Base-by-base conservation (phyloP, 2,888 invertebrate species). In the Hydropsyche betteni region DNA sequence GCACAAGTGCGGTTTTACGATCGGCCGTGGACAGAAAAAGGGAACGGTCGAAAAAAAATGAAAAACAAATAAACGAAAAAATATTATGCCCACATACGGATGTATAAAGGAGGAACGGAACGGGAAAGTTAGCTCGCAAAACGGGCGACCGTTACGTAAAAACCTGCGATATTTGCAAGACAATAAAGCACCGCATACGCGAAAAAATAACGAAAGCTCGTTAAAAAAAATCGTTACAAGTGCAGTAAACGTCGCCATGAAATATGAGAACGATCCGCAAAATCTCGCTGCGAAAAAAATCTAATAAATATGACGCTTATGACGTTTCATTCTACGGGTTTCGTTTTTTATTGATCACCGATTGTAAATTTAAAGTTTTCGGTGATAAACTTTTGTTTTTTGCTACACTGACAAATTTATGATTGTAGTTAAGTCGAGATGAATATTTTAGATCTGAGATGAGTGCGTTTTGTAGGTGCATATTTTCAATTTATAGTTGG, bases 151-250 rank as follows among this genome's bases (percentile, higher is more conserved):
- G 64, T 64, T 64, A 64, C 36, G 34, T 64, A 64, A 64, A 55
- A 64, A 64, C 36, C 64, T 36, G 44, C 44, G 64, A 64, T 64
- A 64, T 64, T 64, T 36, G 64, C 36, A 64, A 64, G 64, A 64
- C 64, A 64, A 64, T 64, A 36, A 64, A 64, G 64, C 36, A 4
- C 44, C 44, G 44, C 64, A 12, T 64, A 64, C 64, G 34, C 64
- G 24, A 16, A 64, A 24, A 64, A 64, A 64, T 64, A 44, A 36
- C 64, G 36, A 64, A 64, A 64, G 36, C 64, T 64, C 64, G 64
- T 64, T 64, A 64, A 64, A 64, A 44, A 64, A 64, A 34, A 64
- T 64, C 36, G 64, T 64, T 64, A 64, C 64, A 64, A 64, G 64
- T 64, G 64, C 64, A 64, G 64, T 64, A 64, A 64, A 64, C 12